These are phyloP conservation scores for Cheirogaleus major DNA, from an alignment of 2,797 vertebrate genomes.

Conservation along the genomic window DNA sequence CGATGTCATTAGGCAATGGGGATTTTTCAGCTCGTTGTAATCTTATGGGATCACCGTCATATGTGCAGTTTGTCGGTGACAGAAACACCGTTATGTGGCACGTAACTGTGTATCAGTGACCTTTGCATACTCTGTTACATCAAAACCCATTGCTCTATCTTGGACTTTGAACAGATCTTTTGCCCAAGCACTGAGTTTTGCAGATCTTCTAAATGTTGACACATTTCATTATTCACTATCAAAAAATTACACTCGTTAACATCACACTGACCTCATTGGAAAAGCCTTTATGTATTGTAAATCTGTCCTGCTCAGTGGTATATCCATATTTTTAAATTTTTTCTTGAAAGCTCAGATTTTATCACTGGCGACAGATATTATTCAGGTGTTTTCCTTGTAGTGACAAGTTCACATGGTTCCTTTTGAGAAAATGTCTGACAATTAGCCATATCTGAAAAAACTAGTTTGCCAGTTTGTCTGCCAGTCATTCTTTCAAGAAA, in stretches of 20 bases:
- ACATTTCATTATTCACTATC: too few species aligned
- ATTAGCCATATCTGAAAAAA: background rate
- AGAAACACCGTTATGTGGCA: background rate
- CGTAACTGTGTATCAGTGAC: background rate
- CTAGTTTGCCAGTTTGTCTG: background rate
- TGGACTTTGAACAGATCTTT: background rate
- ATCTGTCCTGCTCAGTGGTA: background rate
- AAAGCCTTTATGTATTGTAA: background rate
- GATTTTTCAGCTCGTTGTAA: background rate
- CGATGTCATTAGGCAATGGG: background rate
- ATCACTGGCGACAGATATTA: background rate
- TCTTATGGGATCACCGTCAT: background rate
- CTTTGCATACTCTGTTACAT: fast-evolving
- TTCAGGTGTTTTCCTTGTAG: background rate
- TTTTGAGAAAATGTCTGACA: background rate
- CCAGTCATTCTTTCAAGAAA: background rate
- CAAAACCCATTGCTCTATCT: background rate
- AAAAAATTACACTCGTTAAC: background rate
- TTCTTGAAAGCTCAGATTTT: background rate
- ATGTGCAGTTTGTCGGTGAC: background rate
- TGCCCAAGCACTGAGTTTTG: too few species aligned
- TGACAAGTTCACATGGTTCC: too few species aligned
- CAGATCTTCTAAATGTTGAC: background rate
- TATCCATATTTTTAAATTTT: background rate
- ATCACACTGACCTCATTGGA: background rate